phyloP scores from a whole-genome alignment of 2,797 vertebrate genomes.

The Phataginus tricuspis region DNA sequence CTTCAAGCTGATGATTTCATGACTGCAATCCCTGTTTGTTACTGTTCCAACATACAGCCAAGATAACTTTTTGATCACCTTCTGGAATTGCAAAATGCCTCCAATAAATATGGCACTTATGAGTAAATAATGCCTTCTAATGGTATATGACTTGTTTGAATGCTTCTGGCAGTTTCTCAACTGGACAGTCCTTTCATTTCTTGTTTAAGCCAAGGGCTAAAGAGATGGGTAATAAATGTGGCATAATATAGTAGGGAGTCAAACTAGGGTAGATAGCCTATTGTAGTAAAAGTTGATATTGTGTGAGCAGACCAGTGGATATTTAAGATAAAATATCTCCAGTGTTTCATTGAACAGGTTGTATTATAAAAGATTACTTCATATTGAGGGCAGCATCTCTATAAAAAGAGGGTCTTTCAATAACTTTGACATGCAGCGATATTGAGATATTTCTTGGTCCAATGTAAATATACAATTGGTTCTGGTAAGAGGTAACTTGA shows the following conservation, averaged over 20 bases:
- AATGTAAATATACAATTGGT: neutral
- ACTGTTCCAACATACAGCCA: neutral
- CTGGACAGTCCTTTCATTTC: neutral
- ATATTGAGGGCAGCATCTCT: neutral
- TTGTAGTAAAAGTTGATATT: neutral
- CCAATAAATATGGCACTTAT: slow-evolving; percentile 32
- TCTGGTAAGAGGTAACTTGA: neutral
- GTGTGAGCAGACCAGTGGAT: neutral
- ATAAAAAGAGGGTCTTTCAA: neutral
- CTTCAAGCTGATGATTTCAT: neutral
- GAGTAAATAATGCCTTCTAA: neutral
- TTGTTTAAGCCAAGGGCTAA: neutral
- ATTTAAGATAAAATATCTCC: neutral
- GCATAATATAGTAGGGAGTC: neutral
- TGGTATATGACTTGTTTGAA: slow-evolving; percentile 8
- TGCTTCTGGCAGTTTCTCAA: neutral
- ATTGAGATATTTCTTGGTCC: neutral
- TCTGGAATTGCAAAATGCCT: slow-evolving; percentile 17
- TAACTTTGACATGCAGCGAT: neutral
- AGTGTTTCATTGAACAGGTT: neutral
- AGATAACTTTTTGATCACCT: slow-evolving; percentile 47
- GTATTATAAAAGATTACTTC: neutral
- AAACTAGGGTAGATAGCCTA: neutral
- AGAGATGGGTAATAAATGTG: neutral
- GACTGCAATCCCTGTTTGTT: neutral